These are phyloP conservation scores for Hoplias malabaricus DNA, from an alignment of 2,113 vertebrate genomes.

Conservation along the genomic window DNA sequence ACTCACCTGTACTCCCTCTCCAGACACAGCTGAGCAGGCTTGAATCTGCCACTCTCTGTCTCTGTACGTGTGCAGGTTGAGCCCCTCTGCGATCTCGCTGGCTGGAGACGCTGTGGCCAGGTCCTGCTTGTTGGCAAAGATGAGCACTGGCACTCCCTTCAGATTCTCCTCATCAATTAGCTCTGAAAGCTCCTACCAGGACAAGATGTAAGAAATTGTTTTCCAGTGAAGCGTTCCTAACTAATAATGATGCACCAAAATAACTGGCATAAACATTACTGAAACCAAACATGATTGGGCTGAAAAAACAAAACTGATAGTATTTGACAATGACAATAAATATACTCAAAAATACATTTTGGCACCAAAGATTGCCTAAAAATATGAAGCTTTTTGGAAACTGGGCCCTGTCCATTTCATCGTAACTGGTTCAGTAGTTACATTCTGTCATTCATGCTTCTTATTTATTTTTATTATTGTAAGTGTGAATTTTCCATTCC, in stretches of 20 bases:
- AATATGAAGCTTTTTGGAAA: too few relatives aligned
- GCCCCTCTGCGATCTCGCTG: constrained; percentile 82
- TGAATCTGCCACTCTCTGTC: constrained; percentile 89
- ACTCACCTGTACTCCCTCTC: constrained; percentile 82
- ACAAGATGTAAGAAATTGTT: neutral
- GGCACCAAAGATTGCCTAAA: neutral
- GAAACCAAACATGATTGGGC: too few relatives aligned
- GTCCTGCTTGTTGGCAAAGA: constrained; percentile 91
- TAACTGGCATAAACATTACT: too few relatives aligned
- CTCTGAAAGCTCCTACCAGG: constrained; percentile 80
- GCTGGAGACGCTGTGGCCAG: constrained; percentile 79
- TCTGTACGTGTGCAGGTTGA: constrained; percentile 84
- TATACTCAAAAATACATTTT: neutral
- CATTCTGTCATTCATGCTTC: too few relatives aligned
- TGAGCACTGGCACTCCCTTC: constrained; percentile 78
- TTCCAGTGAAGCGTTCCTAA: neutral
- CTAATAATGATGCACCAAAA: too few relatives aligned
- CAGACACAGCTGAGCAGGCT: constrained; percentile 84
- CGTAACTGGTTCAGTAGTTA: too few relatives aligned
- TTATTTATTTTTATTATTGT: too few relatives aligned
- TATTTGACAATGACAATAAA: too few relatives aligned
- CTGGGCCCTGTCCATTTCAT: too few relatives aligned
- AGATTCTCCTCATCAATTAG: constrained; percentile 81
- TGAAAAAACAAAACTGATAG: too few relatives aligned
- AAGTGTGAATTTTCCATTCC: too few relatives aligned